A percentile compares a stretch with the other conserved stretches of the same genome.
Conservation (phyloP, 2,113 vertebrate species). For the Rhodinocichla rosea region DNA sequence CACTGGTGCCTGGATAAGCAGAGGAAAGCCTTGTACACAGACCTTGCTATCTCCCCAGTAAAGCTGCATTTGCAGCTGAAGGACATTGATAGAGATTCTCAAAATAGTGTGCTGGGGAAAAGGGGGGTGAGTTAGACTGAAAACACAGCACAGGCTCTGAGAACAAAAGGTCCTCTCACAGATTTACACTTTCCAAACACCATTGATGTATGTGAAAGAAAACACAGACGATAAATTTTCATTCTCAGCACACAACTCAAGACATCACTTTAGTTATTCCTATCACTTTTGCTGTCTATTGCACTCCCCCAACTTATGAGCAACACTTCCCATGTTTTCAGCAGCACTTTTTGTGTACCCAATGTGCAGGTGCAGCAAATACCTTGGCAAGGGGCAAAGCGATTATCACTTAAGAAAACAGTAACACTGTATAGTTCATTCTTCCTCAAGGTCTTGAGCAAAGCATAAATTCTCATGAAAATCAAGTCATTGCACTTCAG, state of each 20-base stretch:
- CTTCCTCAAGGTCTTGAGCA: conserved; percentile 86
- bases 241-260: neutral
- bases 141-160: conserved; percentile 55
- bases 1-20: conserved; percentile 53
- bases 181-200: conserved; percentile 48
- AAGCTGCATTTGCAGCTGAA: conserved; percentile 70
- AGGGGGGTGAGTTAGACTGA: conserved; percentile 4
- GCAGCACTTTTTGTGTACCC: conserved; percentile 19
- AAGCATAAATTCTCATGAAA: conserved; percentile 81
- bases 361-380: conserved; percentile 78
- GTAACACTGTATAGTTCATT: conserved; percentile 82
- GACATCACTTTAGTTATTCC: conserved; percentile 42
- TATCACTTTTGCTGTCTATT: neutral
- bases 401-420: conserved; percentile 75
- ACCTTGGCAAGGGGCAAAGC: conserved; percentile 72
- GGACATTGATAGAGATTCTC: conserved; percentile 75
- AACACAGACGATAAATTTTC: conserved; percentile 61
- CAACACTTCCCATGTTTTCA: conserved; percentile 29
- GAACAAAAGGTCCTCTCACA: conserved; percentile 77
- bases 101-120: conserved; percentile 64
- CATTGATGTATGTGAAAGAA: conserved; percentile 68
- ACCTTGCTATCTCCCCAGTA: conserved; percentile 78
- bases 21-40: conserved; percentile 83
- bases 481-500: conserved; percentile 34
- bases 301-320: conserved; percentile 19